These are phyloP conservation scores for Limnothrissa miodon DNA, from an alignment of 2,113 vertebrate species.

Conservation along the genomic window DNA sequence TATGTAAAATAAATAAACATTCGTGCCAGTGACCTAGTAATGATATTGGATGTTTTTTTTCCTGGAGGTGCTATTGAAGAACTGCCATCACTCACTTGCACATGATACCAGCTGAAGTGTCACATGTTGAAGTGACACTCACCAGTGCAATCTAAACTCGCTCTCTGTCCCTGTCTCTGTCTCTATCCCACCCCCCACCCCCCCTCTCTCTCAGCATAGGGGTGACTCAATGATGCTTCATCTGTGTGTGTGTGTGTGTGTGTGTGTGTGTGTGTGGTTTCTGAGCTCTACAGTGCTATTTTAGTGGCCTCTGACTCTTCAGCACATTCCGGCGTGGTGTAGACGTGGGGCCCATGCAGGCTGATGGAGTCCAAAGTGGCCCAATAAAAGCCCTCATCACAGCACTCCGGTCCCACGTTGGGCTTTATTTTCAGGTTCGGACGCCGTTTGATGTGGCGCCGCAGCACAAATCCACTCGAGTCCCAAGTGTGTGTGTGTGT, in stretches of 20 bases:
- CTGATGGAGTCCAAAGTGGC: not conserved
- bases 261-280: not conserved
- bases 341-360: not conserved
- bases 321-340: not conserved
- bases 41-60: too few relatives aligned
- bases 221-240: not conserved
- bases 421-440: not conserved
- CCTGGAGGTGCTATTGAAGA: not conserved
- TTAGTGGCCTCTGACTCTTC: not conserved
- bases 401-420: not conserved
- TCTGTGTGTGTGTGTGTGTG: not conserved
- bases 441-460: not conserved
- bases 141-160: not conserved
- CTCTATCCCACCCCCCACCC: too few relatives aligned
- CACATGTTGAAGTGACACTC: not conserved
- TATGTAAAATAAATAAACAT: too few relatives aligned
- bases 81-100: not conserved
- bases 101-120: not conserved
- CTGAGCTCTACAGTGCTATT: not conserved
- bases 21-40: too few relatives aligned
- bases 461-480: not conserved
- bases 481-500: not conserved
- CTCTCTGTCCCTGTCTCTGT: too few relatives aligned
- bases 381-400: not conserved
- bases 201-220: too few relatives aligned